Percentiles rank a stretch among this genome's conserved stretches.
Conservation (phyloP, 2,797 vertebrate genomes). For the Bucorvus abyssinicus region DNA sequence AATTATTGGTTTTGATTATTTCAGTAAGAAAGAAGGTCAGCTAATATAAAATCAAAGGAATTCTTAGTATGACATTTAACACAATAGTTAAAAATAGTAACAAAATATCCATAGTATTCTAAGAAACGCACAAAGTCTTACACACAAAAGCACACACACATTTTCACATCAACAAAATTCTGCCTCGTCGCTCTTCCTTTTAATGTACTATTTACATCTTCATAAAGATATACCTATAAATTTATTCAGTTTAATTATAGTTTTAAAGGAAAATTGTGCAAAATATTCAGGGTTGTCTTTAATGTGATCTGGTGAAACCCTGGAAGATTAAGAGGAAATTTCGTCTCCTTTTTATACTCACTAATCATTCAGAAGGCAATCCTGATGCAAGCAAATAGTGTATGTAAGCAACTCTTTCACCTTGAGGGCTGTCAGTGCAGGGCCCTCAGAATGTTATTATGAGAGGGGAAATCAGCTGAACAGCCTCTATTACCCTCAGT, state of each 20-base stretch:
- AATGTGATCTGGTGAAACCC: not conserved
- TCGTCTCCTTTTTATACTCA: not conserved
- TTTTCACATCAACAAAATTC: not conserved
- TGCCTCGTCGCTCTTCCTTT: not conserved
- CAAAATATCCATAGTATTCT: not conserved
- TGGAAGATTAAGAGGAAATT: not conserved
- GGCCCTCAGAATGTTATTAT: slow-evolving; percentile 36
- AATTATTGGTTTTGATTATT: not conserved
- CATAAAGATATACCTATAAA: not conserved
- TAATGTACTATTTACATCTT: not conserved
- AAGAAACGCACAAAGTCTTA: not conserved
- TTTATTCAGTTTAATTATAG: not conserved
- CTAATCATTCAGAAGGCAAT: not conserved
- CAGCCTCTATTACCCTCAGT: slow-evolving; percentile 11
- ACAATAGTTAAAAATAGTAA: not conserved
- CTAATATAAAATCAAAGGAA: not conserved
- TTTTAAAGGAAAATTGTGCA: not conserved
- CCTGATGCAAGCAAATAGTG: not conserved
- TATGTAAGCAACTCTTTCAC: not conserved
- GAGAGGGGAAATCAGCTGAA: slow-evolving; percentile 10
- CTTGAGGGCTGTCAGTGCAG: not conserved
- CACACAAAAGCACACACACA: accelerated
- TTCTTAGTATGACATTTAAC: not conserved
- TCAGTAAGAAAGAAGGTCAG: not conserved
- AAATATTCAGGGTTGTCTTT: not conserved